Evolutionary conservation across 2,888 invertebrate genomes (phyloP), one percentile per base, ranked within the genome.

Genomic region (Zeuzera pyrina): DNA sequence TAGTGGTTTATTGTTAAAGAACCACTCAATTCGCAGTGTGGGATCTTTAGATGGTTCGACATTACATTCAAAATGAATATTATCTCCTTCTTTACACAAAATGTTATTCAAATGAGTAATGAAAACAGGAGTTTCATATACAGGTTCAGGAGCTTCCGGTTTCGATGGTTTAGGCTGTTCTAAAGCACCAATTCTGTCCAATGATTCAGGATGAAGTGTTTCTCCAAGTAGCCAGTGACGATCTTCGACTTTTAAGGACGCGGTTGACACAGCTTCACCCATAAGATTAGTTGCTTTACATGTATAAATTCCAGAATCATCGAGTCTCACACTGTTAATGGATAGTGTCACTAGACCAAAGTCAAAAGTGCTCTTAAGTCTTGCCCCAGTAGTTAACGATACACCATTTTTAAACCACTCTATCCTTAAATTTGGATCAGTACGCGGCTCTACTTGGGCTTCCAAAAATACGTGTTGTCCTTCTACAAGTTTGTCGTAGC

Each of bases 351-450:
- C 98, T 38, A 97, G 87, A 29, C 98, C 98, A 72, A 99, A 98
- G 67, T 99, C 98, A 59, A 98, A 95, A 14, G 95, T 94, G 49
- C 96, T 96, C 59, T 94, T 91, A 41, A 97, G 87, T 47, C 98
- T 88, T 19, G 97, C 92, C 45, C 94, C 95, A 37, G 93, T 94
- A 36, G 93, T 92, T 11, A 95, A 83, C 1, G 93, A 87, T 27
- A 92, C 76, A n/a, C 95, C 94, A 61, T 95, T 96, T 62, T 95
- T 95, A 71, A 92, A 95, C 95, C 95, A 96, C 68, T 95, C 95
- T 34, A 94, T 90, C 37, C 91, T 87, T 22, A 95, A 83, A 57
- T 95, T 92, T 0, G 95, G 93, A 84, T 95, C 95, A 3, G 93
- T 91, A 46, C 94, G 87, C 7, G 96, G 96, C 57, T 95, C 95